Percentiles rank a stretch among this genome's conserved stretches.
Evolutionary conservation across 2,113 vertebrate species (phyloP).

Genomic region (Triplophysa siluroides): DNA sequence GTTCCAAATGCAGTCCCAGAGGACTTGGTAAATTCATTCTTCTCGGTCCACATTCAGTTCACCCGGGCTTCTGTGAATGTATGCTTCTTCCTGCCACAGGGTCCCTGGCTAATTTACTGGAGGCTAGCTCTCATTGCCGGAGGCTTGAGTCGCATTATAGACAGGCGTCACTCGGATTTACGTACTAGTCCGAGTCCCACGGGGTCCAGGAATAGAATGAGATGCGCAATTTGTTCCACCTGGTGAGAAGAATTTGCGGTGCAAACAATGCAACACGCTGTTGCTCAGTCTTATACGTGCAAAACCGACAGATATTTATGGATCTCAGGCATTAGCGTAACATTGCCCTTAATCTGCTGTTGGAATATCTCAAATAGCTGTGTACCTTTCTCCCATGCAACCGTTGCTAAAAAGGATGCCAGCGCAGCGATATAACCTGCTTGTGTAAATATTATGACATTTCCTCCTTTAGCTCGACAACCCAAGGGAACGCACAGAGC

Average conservation of each 20-base stretch:
- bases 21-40: neutral
- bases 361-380: slow-evolving; percentile 17
- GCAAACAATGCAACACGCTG: slow-evolving; percentile 46
- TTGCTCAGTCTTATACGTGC: slow-evolving; percentile 41
- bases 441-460: slow-evolving; percentile 62
- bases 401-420: slow-evolving; percentile 10
- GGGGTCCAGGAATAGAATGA: slow-evolving; percentile 29
- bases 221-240: slow-evolving; percentile 59
- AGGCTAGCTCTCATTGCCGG: slow-evolving; percentile 59
- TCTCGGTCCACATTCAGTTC: slow-evolving; percentile 37
- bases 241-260: slow-evolving; percentile 48
- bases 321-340: slow-evolving; percentile 64
- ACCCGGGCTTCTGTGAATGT: slow-evolving; percentile 39
- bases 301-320: slow-evolving; percentile 65
- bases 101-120: slow-evolving; percentile 66
- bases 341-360: slow-evolving; percentile 61
- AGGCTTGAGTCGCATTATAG: slow-evolving; percentile 67
- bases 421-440: slow-evolving; percentile 31
- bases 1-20: too few relatives aligned
- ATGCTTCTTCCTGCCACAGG: slow-evolving; percentile 27
- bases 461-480: slow-evolving; percentile 35
- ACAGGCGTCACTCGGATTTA: slow-evolving; percentile 64
- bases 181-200: slow-evolving; percentile 52
- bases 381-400: slow-evolving; percentile 3
- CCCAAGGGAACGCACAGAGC: neutral